phyloP scores from a whole-genome alignment of 1,140 invertebrate genomes.

The Procambarus virginalis region DNA sequence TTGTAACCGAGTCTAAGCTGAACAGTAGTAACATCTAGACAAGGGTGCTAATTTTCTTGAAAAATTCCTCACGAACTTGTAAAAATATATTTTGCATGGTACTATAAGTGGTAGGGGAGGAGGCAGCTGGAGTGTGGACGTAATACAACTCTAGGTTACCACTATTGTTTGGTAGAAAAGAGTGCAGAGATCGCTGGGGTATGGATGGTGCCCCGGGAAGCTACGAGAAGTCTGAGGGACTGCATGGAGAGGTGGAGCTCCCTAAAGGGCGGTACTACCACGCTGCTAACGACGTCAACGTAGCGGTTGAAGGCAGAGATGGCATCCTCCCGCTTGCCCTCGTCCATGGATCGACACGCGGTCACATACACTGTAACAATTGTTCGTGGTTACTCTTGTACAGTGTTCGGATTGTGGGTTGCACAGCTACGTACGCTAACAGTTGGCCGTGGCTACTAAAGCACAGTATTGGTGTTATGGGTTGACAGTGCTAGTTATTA shows the following conservation, averaged over 20 bases:
- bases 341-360: constrained; percentile 22
- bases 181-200: not conserved
- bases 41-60: no score
- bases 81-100: no score
- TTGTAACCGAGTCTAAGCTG: no score
- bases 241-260: constrained; percentile 54
- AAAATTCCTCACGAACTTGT: no score
- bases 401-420: not conserved
- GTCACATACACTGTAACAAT: constrained; percentile 24
- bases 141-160: not conserved
- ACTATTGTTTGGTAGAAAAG: not conserved
- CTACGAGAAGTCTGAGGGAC: constrained; percentile 35
- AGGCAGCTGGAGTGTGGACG: no score
- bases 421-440: no score
- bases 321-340: constrained; percentile 41
- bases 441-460: no score
- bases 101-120: no score
- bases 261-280: constrained; percentile 30
- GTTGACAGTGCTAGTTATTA: no score
- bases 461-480: no score
- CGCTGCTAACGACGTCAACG: constrained; percentile 5
- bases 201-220: constrained; percentile 42
- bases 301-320: constrained; percentile 11
- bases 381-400: not conserved
- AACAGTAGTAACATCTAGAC: no score